Conservation (phyloP, 2,797 vertebrate genomes). For the Molossus alvarezi region DNA sequence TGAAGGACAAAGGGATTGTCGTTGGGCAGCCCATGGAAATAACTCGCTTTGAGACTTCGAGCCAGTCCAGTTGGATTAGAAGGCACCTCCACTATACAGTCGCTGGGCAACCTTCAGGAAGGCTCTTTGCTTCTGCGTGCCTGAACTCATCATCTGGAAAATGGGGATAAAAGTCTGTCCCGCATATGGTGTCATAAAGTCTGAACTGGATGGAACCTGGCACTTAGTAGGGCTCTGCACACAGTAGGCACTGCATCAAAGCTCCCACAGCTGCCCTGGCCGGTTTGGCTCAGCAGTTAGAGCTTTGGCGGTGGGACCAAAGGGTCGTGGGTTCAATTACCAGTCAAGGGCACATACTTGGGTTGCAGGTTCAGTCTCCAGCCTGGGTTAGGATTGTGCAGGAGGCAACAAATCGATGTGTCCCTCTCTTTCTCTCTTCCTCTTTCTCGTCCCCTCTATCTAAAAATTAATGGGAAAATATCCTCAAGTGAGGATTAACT, state of each 20-base stretch:
- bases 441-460: too few species aligned
- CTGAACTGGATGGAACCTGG: neutral
- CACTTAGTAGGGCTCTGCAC: neutral
- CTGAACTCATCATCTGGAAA: neutral
- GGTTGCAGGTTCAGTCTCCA: too few species aligned
- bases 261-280: too few species aligned
- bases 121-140: neutral
- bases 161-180: neutral
- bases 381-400: too few species aligned
- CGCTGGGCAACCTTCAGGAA: neutral
- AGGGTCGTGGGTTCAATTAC: too few species aligned
- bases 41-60: neutral
- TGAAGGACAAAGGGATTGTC: neutral
- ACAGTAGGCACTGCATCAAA: neutral
- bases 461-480: too few species aligned
- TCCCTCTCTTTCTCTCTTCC: too few species aligned
- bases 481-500: too few species aligned
- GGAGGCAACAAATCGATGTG: too few species aligned
- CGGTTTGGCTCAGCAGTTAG: too few species aligned
- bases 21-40: neutral
- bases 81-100: accelerated
- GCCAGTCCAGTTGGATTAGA: neutral
- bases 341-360: too few species aligned
- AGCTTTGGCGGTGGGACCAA: too few species aligned
- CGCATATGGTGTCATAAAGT: accelerated